Base-by-base conservation (phyloP, 1,140 invertebrate genomes). In the Oppia nitens region DNA sequence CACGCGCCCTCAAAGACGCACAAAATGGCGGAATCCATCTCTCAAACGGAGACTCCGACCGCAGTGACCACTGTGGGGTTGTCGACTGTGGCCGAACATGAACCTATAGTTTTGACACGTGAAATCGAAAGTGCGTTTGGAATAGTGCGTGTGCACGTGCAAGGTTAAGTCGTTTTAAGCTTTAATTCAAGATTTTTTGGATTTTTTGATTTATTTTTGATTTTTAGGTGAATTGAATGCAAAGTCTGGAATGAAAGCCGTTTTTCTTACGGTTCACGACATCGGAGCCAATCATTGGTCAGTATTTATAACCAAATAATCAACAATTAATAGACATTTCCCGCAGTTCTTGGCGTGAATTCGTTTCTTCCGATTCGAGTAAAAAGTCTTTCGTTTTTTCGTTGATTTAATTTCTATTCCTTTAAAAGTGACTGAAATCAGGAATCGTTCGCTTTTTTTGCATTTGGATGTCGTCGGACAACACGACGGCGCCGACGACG, bases 381-480 rank as follows among this genome's bases (percentile, higher is more conserved):
- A 50, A 57, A 24, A 26, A 3, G 21, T 40, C 11, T 1, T 20
- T 2, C 26, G 20, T 2, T 53, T 1, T 26, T 2, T 11, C 2
- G 14, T 26, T 2, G 23, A 53, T 21, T 2, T 9, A 40, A n/a
- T 1, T 53, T 53, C 17, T 55, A 24, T 47, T 55, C 29, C 21
- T 21, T 49, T 9, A 25, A 54, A 54, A 57, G 56, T 91, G 87
- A 73, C 73, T 47, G 84, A 87, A 72, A 87, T 91, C 55, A 85
- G 83, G 67, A 80, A 86, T 47, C 76, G 87, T 32, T 87, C 85
- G 47, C 81, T 87, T 66, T 91, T 89, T 74, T 84, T 92, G 60
- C 85, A 92, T 69, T 79, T 92, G 9, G 87, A 90, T 71, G 78
- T 90, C 17, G 87, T 87, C 1, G 88, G 88, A 1, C 88, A 92